These are phyloP conservation scores for human DNA, from an alignment of 2,113 vertebrate species.

Conservation along the genomic window GRCh38 chr6:107294001-107294500, in stretches of 20 bases:
- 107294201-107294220: background rate
- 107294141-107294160: conserved; percentile 8
- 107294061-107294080: conserved; percentile 31
- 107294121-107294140: background rate
- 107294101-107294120: conserved; percentile 17
- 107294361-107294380: background rate
- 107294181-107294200: background rate
- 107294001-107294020: background rate
- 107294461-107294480: no score
- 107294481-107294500: no score
- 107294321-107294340: background rate
- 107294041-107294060: conserved; percentile 49
- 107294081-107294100: conserved; percentile 38
- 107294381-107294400: background rate
- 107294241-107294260: background rate
- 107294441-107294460: no score
- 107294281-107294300: background rate
- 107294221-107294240: background rate
- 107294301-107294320: background rate
- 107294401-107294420: no score
- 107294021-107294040: conserved; percentile 34
- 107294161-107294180: background rate
- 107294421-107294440: no score
- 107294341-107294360: background rate
- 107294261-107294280: background rate